These are phyloP conservation scores for Zoanthus solanderi DNA, from an alignment of 92 coral and sea anemone genomes.

Conservation along the genomic window DNA sequence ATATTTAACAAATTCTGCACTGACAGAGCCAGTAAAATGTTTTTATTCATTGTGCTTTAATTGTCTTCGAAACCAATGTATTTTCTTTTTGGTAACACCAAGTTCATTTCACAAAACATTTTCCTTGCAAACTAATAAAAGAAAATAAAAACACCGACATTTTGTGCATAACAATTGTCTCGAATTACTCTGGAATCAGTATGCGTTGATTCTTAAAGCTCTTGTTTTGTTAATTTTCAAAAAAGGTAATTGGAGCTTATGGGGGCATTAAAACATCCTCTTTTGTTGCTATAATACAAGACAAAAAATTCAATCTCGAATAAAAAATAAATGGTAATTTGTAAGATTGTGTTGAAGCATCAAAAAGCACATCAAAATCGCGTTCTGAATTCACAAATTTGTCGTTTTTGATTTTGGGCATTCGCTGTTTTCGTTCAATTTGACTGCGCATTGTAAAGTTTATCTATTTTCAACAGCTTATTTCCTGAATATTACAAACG, in stretches of 20 bases:
- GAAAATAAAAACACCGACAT: not conserved
- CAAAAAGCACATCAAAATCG: constrained; percentile 16
- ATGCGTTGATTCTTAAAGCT: not conserved
- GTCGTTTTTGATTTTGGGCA: not conserved
- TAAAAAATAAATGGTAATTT: constrained; percentile 4
- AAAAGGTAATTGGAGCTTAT: constrained; percentile 18
- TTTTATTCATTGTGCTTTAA: not conserved
- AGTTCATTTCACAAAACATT: not conserved
- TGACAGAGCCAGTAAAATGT: not conserved
- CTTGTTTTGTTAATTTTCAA: not conserved
- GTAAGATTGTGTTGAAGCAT: not conserved
- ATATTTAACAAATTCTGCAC: too few relatives aligned
- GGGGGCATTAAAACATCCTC: constrained; percentile 12
- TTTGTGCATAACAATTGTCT: constrained; percentile 20
- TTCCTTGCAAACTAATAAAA: not conserved
- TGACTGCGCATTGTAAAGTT: constrained; percentile 11
- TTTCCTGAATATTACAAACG: constrained; percentile 36
- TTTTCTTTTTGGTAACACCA: not conserved
- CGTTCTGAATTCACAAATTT: not conserved
- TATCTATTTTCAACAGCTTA: constrained; percentile 40
- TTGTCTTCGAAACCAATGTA: not conserved
- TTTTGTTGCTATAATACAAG: not conserved
- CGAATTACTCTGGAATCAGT: not conserved
- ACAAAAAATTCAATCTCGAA: not conserved
- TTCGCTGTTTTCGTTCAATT: not conserved